These are phyloP conservation scores for Plagiodera versicolora DNA, from an alignment of 2,888 invertebrate species.

Conservation along the genomic window DNA sequence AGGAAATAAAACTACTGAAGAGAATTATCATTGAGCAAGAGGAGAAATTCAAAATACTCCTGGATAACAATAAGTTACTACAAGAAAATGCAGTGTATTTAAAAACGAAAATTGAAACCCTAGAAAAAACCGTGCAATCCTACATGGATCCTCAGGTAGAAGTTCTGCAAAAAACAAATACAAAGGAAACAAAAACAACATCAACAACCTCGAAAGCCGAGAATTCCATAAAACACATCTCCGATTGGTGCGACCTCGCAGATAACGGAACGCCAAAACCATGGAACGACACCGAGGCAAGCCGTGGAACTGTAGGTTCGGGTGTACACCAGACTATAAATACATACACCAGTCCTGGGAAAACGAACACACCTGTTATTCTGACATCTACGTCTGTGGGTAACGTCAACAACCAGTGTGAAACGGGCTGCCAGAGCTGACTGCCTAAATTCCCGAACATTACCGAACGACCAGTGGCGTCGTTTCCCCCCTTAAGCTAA, in stretches of 20 bases:
- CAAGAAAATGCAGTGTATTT: slow-evolving; percentile 7
- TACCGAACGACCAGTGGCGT: too few relatives aligned
- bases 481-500: too few relatives aligned
- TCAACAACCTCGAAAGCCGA: background rate
- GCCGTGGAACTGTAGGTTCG: background rate
- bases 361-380: background rate
- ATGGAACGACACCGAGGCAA: slow-evolving; percentile 4
- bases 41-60: background rate
- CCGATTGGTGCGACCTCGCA: slow-evolving; percentile 8
- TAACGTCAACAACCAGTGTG: slow-evolving; percentile 1
- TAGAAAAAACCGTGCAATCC: slow-evolving; percentile 6
- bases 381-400: background rate
- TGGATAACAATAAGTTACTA: slow-evolving; percentile 11
- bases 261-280: slow-evolving; percentile 2
- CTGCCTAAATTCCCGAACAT: too few relatives aligned
- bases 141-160: slow-evolving; percentile 1
- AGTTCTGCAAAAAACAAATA: background rate
- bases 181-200: slow-evolving; percentile 1
- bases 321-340: background rate
- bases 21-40: slow-evolving; percentile 3
- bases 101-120: background rate
- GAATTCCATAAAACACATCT: slow-evolving; percentile 2
- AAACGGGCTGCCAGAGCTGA: too few relatives aligned
- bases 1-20: slow-evolving; percentile 9
- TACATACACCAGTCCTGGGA: background rate